Evolutionary conservation across 2,113 vertebrate genomes (phyloP), one percentile per base, ranked within the genome.

Genomic region (Bostrychus sinensis): DNA sequence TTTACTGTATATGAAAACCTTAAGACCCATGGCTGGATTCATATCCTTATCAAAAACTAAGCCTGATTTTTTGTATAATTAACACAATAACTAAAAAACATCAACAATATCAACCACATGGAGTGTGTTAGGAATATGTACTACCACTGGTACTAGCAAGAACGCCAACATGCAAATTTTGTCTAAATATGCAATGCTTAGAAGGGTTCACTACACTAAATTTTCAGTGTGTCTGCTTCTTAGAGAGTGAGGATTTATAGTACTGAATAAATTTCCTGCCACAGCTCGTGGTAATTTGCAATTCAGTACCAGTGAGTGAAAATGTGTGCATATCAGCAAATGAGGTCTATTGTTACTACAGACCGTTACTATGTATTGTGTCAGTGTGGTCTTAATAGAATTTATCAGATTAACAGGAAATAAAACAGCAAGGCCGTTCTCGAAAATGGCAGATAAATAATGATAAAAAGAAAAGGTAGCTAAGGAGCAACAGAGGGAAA

Each of bases 371-470:
- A 9, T 37, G 30, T 50, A 20, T 50, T 60, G 5, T 43, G 46
- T 53, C 14, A 48, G 1, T 50, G 30, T 42, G 1, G 26, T 37
- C 19, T 34, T 46, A 38, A 63, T 32, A 37, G 39, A 37, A 67
- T 56, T 66, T 22, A 51, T 55, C 62, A 39, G 34, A 69, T 67
- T 50, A 72, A 57, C 32, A 36, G 53, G 43, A 26, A 53, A 28
- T 13, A n/a, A 19, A 22, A 22, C 3, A 16, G 22, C 11, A 3
- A 14, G 14, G 4, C 8, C 20, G 53, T 55, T 34, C 28, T 55
- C 36, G 32, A 36, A 55, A 36, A 55, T 36, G 51, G 19, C 51
- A 55, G 9, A 36, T 19, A 13, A 55, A 55, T 12, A 34, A 20
- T 30, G n/a, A 19, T 9, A 34, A 20, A 34, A 34, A 55, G n/a